Percentiles rank a stretch among this genome's conserved stretches.
Evolutionary conservation across 2,113 vertebrate species (phyloP).

Genomic region (Phoxinus phoxinus): DNA sequence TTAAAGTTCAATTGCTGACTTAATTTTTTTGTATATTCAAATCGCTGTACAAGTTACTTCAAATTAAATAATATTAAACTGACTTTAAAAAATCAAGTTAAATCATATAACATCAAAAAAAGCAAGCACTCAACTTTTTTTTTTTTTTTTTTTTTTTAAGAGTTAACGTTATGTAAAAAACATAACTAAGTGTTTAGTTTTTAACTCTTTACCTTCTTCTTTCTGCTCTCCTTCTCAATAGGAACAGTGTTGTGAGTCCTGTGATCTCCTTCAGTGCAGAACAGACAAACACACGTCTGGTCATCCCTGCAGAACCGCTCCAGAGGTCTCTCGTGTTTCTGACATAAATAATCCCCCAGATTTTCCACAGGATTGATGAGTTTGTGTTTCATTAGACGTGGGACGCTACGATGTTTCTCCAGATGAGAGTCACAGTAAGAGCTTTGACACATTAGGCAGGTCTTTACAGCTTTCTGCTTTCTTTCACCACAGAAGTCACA

Average conservation of each 20-base stretch:
- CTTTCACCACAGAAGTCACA: background rate
- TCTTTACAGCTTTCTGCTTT: background rate
- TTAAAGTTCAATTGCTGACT: rapidly evolving
- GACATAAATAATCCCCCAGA: background rate
- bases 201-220: background rate
- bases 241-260: background rate
- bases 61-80: too few relatives aligned
- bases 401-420: background rate
- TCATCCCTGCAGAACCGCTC: conserved; percentile 5
- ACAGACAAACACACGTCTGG: background rate
- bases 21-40: too few relatives aligned
- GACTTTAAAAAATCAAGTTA: too few relatives aligned
- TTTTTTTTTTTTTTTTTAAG: too few relatives aligned
- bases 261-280: background rate
- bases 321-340: background rate
- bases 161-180: too few relatives aligned
- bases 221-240: background rate
- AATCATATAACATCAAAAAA: too few relatives aligned
- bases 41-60: too few relatives aligned
- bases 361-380: background rate
- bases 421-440: background rate
- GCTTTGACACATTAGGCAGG: background rate
- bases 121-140: too few relatives aligned
- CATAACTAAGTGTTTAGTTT: background rate
- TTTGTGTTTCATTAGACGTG: background rate